These are phyloP conservation scores for Acanthornis magna DNA, from an alignment of 2,797 vertebrate genomes.

Conservation along the genomic window DNA sequence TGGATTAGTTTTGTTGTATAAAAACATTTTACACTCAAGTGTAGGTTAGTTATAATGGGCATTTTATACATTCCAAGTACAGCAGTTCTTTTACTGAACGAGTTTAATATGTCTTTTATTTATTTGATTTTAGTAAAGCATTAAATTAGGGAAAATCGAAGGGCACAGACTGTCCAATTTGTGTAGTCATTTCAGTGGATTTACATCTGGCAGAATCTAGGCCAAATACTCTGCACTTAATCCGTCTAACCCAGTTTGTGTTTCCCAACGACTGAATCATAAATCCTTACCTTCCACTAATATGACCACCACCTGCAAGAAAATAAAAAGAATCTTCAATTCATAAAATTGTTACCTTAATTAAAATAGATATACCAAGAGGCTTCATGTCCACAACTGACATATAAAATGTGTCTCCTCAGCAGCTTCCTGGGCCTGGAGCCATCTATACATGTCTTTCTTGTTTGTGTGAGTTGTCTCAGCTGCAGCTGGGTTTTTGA, in stretches of 20 bases:
- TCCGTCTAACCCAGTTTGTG: background rate
- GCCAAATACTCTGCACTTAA: background rate
- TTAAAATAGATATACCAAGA: background rate
- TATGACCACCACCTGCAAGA: background rate
- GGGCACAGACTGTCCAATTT: background rate
- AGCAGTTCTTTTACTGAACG: background rate
- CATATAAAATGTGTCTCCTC: background rate
- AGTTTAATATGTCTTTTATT: background rate
- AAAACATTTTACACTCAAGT: background rate
- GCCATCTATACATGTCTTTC: background rate
- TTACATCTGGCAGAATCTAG: conserved; percentile 27
- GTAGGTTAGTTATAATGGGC: background rate
- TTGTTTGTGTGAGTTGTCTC: background rate
- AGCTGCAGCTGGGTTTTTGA: background rate
- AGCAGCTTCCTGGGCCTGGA: background rate
- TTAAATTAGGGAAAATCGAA: background rate
- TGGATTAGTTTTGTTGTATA: background rate
- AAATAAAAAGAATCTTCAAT: background rate
- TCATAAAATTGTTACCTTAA: background rate
- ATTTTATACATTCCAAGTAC: background rate
- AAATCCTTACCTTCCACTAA: background rate
- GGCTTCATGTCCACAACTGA: background rate
- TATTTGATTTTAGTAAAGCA: background rate
- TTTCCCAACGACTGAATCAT: background rate
- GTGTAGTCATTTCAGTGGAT: background rate